Evolutionary conservation across 53 echinoderm and acorn worm genomes (phyloP), one percentile per base, ranked within the genome.

Genomic region (Luidia sarsii): DNA sequence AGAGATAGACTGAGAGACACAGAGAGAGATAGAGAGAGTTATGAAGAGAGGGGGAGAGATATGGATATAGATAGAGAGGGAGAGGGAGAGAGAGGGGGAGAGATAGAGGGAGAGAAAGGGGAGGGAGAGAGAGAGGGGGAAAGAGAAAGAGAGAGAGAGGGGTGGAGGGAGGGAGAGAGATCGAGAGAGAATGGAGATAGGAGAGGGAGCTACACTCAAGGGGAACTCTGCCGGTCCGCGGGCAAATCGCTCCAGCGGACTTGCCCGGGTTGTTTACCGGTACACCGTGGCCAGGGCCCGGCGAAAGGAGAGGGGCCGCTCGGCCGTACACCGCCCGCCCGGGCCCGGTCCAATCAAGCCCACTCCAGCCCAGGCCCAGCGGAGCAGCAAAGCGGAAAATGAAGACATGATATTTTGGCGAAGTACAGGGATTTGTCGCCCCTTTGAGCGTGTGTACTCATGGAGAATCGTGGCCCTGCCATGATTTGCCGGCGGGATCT

Each of bases 371-470:
- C 41, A 11, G 11, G 41, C 11, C n/a, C n/a, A n/a, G n/a, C n/a
- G n/a, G n/a, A n/a, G 69, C 53, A 54, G 35, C 48, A 52, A 71
- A 52, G 71, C 54, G 71, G 71, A 53, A 71, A 71, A 71, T 53
- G 31, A 70, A 50, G 71, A 71, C 71, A 71, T 53, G 71, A 71
- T 53, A 71, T 71, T 71, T n/a, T 50, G 34, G 54, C 48, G 52
- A 71, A 35, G 57, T 57, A 57, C 57, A 25, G 5, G 22, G 27
- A 7, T 57, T 57, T 24, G 4, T 25, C n/a, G n/a, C n/a, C 28
- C 57, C 28, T 22, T 57, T 57, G 25, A 57, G 9, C 4, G 8
- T 57, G 57, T 57, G 57, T 23, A 57, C 8, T 23, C 10, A n/a
- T n/a, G 23, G 4, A 24, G 57, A 57, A 22, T 7, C 4, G 27